A percentile compares a stretch with the other conserved stretches of the same genome.
Conservation (phyloP, 1,140 invertebrate genomes). For the Dinothrombium tinctorium region DNA sequence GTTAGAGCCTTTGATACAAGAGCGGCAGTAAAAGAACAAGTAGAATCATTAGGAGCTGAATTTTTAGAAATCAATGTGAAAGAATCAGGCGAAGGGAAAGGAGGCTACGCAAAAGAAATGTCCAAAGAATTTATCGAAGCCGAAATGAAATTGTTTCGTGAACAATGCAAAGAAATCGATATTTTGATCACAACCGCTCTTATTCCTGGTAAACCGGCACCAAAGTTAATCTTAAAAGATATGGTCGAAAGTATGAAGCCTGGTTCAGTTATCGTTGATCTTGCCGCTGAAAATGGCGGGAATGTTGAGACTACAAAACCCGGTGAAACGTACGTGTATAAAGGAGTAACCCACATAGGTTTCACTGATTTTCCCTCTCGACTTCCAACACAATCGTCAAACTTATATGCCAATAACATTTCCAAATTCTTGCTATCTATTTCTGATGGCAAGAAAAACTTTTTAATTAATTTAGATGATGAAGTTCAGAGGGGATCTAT, state of each 20-base stretch:
- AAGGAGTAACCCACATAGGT: slow-evolving; percentile 59
- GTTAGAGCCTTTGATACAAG: slow-evolving; percentile 67
- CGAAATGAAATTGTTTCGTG: slow-evolving; percentile 59
- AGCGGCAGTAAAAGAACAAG: slow-evolving; percentile 62
- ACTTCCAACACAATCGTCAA: slow-evolving; percentile 60
- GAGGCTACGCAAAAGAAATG: slow-evolving; percentile 77
- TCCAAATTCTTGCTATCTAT: too few relatives aligned
- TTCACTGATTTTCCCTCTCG: slow-evolving; percentile 59
- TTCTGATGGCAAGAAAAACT: slow-evolving; percentile 53
- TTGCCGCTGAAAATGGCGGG: slow-evolving; percentile 66
- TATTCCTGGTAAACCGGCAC: slow-evolving; percentile 66
- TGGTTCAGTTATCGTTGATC: slow-evolving; percentile 64
- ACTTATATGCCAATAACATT: slow-evolving; percentile 70
- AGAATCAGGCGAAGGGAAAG: slow-evolving; percentile 57
- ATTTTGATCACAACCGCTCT: slow-evolving; percentile 65
- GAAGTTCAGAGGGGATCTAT: slow-evolving; percentile 64
- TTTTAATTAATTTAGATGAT: slow-evolving; percentile 51
- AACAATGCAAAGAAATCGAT: slow-evolving; percentile 49
- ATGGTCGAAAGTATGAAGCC: slow-evolving; percentile 63
- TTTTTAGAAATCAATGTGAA: slow-evolving; percentile 50
- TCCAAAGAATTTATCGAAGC: slow-evolving; percentile 63
- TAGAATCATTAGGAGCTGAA: slow-evolving; percentile 67
- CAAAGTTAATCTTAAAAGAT: slow-evolving; percentile 52
- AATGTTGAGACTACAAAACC: slow-evolving; percentile 63
- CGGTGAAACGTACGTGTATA: slow-evolving; percentile 44